Percentiles rank a stretch among this genome's conserved stretches.
Evolutionary conservation across 2,113 vertebrate genomes (phyloP).

Genomic region (Etheostoma spectabile): DNA sequence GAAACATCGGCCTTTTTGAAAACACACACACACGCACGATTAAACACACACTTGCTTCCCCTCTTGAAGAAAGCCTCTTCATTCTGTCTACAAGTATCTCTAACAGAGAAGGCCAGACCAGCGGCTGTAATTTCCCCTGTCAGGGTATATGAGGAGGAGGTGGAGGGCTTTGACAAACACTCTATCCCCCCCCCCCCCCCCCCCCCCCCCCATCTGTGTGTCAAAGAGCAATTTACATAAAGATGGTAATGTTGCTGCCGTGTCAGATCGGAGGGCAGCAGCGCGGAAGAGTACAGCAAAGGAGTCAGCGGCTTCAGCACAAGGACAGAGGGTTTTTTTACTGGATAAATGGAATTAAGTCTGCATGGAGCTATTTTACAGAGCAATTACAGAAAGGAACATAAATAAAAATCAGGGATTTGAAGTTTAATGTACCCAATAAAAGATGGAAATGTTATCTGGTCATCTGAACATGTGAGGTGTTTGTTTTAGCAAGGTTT

Average conservation of each 20-base stretch:
- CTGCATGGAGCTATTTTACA: not conserved
- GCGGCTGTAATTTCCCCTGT: conserved; percentile 29
- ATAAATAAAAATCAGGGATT: not conserved
- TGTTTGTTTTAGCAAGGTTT: not conserved
- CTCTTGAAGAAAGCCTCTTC: conserved; percentile 28
- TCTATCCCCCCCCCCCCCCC: too few relatives aligned
- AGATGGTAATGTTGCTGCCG: conserved; percentile 36
- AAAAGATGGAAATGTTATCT: not conserved
- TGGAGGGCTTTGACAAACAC: conserved; percentile 20
- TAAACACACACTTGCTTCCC: not conserved
- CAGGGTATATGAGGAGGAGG: conserved; percentile 16
- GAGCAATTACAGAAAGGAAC: not conserved
- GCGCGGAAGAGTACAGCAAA: not conserved
- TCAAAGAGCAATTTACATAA: conserved; percentile 29
- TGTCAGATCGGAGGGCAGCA: conserved; percentile 23
- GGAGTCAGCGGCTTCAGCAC: not conserved
- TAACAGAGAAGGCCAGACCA: conserved; percentile 13
- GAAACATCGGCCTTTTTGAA: not conserved
- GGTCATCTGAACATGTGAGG: not conserved
- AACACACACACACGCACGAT: conserved; percentile 8
- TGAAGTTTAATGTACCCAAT: conserved; percentile 1
- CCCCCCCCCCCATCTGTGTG: not conserved
- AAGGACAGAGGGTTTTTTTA: not conserved
- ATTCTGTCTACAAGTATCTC: conserved; percentile 29
- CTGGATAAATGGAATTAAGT: conserved; percentile 10